phyloP scores from a whole-genome alignment of 1,140 invertebrate species.

The Drosophila auraria region DNA sequence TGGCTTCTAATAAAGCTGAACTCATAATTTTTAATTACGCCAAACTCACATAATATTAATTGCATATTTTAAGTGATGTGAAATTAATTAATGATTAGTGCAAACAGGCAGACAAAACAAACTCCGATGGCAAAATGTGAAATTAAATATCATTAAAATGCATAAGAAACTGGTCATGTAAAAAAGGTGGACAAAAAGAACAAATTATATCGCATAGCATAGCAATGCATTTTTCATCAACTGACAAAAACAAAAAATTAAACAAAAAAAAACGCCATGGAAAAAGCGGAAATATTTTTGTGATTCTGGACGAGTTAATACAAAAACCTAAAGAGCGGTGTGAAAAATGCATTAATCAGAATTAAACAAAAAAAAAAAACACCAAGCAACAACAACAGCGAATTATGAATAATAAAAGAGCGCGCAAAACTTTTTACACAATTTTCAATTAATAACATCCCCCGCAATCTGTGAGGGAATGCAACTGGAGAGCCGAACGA shows the following conservation, averaged over 20 bases:
- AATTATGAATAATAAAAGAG: constrained; percentile 75
- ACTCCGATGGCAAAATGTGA: constrained; percentile 56
- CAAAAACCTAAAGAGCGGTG: constrained; percentile 67
- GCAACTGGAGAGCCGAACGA: constrained; percentile 14
- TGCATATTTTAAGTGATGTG: constrained; percentile 73
- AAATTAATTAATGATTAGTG: constrained; percentile 84
- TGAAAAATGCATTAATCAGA: constrained; percentile 82
- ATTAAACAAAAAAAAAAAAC: constrained; percentile 46
- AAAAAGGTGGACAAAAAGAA: constrained; percentile 41
- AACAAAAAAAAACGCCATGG: constrained; percentile 18
- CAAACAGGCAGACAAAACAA: constrained; percentile 62
- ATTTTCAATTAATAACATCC: constrained; percentile 80
- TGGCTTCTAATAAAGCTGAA: constrained; percentile 47
- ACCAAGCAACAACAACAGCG: constrained; percentile 40
- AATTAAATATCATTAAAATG: constrained; percentile 80
- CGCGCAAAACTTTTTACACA: constrained; percentile 64
- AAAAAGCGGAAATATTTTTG: constrained; percentile 69
- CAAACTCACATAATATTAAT: constrained; percentile 65
- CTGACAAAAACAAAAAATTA: constrained; percentile 45
- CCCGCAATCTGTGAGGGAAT: constrained; percentile 38
- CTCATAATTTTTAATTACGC: constrained; percentile 70
- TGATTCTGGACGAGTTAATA: constrained; percentile 74
- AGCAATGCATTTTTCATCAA: constrained; percentile 76
- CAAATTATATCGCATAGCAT: constrained; percentile 66
- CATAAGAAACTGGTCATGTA: constrained; percentile 60